Evolutionary conservation across 2,797 vertebrate genomes (phyloP).

Genomic region (Trachops cirrhosus): DNA sequence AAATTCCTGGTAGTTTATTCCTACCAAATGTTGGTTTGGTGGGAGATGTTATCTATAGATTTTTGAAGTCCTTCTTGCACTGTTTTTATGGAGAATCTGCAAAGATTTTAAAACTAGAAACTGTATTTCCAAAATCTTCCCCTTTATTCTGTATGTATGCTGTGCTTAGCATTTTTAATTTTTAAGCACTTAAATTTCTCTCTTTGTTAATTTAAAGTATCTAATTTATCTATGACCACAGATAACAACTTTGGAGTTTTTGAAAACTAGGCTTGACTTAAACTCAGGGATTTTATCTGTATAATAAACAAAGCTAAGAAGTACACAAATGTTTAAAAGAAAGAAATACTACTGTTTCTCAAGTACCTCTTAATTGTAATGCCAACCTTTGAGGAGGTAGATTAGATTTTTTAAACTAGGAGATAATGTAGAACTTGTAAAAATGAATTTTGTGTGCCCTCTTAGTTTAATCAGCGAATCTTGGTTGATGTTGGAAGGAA

Average conservation of each 20-base stretch:
- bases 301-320: neutral
- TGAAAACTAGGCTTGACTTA: neutral
- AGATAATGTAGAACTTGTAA: neutral
- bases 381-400: neutral
- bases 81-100: neutral
- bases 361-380: neutral
- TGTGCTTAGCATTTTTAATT: neutral
- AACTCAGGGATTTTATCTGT: neutral
- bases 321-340: neutral
- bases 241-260: neutral
- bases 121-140: neutral
- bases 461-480: neutral
- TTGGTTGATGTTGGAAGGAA: neutral
- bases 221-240: neutral
- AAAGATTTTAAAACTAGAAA: neutral
- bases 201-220: neutral
- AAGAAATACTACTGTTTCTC: neutral
- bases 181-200: neutral
- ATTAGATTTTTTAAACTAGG: neutral
- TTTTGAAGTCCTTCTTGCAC: neutral
- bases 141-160: neutral
- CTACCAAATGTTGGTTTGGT: neutral
- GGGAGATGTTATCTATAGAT: neutral
- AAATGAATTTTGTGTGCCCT: neutral
- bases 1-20: neutral